A percentile compares a stretch with the other conserved stretches of the same genome.
Evolutionary conservation across 2,113 vertebrate genomes (phyloP).

Genomic region (Albula goreensis): DNA sequence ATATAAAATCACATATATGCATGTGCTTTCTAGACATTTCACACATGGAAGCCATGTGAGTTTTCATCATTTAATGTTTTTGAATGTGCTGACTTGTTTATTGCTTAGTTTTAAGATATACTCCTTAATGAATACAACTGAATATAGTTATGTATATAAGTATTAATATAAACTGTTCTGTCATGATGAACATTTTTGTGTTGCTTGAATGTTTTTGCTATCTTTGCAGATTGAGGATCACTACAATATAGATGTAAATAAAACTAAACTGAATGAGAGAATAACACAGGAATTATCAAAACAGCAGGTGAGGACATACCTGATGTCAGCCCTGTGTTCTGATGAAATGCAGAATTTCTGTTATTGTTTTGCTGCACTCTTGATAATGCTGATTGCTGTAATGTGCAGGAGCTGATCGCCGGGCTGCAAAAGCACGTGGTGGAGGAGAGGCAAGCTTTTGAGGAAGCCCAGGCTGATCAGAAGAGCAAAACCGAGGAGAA

Average conservation of each 20-base stretch:
- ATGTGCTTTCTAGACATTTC: too few species aligned
- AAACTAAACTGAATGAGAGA: slow-evolving; percentile 62
- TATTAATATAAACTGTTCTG: too few species aligned
- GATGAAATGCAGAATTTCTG: background rate
- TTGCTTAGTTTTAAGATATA: background rate
- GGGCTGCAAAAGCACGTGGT: slow-evolving; percentile 74
- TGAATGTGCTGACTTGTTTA: background rate
- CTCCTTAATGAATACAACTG: too few species aligned
- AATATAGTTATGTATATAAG: background rate
- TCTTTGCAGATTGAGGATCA: slow-evolving; percentile 63
- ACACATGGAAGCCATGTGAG: too few species aligned
- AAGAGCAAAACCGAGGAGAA: slow-evolving; percentile 48
- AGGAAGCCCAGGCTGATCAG: slow-evolving; percentile 70
- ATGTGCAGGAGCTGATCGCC: slow-evolving; percentile 73
- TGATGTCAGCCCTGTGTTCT: background rate
- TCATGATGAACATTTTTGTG: background rate
- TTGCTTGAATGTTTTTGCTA: background rate
- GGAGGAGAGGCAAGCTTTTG: slow-evolving; percentile 69
- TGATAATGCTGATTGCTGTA: slow-evolving; percentile 21
- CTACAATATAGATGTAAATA: slow-evolving; percentile 59
- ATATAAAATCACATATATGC: too few species aligned
- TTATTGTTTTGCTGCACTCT: background rate
- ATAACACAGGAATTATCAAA: slow-evolving; percentile 70
- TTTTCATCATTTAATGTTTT: background rate
- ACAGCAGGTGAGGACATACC: slow-evolving; percentile 69